Evolutionary conservation across 35 echinoderm and acorn worm species (phyloP).

Genomic region (Apostichopus japonicus): DNA sequence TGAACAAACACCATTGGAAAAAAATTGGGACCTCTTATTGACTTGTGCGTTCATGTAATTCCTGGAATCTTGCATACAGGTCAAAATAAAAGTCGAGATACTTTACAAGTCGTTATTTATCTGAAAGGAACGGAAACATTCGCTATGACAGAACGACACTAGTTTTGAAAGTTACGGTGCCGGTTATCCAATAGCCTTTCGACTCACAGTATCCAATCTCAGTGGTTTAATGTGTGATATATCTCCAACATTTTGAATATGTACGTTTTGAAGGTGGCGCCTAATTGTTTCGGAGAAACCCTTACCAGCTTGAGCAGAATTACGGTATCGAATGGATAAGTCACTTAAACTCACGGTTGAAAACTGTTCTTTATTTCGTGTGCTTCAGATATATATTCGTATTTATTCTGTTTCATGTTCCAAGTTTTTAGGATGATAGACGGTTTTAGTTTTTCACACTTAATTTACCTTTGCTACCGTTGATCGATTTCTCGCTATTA

Average conservation of each 20-base stretch:
- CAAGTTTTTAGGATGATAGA: neutral
- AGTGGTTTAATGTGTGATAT: neutral
- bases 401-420: slow-evolving; percentile 11
- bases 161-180: neutral
- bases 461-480: neutral
- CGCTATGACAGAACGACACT: neutral
- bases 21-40: too few species aligned
- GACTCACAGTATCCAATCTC: too few species aligned
- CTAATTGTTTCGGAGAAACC: slow-evolving; percentile 14
- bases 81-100: too few species aligned
- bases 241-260: slow-evolving; percentile 7
- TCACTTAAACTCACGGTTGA: neutral
- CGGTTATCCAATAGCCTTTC: neutral
- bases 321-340: neutral
- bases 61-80: too few species aligned
- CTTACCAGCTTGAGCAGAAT: neutral
- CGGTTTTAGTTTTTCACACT: neutral
- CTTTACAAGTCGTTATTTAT: too few species aligned
- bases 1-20: too few species aligned
- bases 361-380: neutral
- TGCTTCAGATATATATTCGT: neutral
- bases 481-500: slow-evolving; percentile 10
- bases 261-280: neutral
- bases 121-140: neutral
- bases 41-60: too few species aligned